Percentiles rank a stretch among this genome's conserved stretches.
Evolutionary conservation across 2,113 vertebrate genomes (phyloP).

Genomic region (Halcyon malimbica): DNA sequence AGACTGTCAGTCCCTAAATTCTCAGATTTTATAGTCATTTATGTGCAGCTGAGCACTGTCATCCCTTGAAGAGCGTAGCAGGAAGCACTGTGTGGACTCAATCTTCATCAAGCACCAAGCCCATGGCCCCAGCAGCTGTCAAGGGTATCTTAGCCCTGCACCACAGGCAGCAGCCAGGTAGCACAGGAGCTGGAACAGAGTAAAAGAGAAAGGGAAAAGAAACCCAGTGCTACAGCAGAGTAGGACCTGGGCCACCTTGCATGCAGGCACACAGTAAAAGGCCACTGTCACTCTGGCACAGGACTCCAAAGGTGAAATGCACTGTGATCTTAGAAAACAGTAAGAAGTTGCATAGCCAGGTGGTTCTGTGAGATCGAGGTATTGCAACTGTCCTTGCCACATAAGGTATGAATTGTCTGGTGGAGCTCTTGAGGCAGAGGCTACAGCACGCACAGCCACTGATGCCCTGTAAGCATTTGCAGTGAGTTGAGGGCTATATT

Average conservation of each 20-base stretch:
- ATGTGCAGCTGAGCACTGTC: not conserved
- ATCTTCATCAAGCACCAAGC: not conserved
- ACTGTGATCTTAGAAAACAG: not conserved
- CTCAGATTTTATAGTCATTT: not conserved
- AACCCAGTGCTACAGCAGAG: not conserved
- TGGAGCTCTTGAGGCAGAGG: not conserved
- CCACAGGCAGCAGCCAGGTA: not conserved
- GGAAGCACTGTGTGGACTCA: not conserved
- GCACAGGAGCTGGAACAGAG: not conserved
- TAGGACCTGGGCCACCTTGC: not conserved
- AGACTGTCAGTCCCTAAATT: not conserved
- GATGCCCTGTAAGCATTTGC: not conserved
- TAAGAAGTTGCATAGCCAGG: not conserved
- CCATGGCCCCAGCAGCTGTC: not conserved
- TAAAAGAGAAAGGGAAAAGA: not conserved
- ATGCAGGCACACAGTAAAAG: not conserved
- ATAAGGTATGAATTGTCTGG: not conserved
- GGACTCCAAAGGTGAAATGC: not conserved
- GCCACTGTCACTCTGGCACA: not conserved
- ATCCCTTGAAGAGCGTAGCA: not conserved
- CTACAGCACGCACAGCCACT: not conserved
- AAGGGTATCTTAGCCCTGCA: not conserved
- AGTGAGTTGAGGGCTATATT: not conserved
- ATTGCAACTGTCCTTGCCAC: not conserved
- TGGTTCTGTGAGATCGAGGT: not conserved